phyloP scores from a whole-genome alignment of 2,888 invertebrate genomes.

The Cordylochernes scorpioides region DNA sequence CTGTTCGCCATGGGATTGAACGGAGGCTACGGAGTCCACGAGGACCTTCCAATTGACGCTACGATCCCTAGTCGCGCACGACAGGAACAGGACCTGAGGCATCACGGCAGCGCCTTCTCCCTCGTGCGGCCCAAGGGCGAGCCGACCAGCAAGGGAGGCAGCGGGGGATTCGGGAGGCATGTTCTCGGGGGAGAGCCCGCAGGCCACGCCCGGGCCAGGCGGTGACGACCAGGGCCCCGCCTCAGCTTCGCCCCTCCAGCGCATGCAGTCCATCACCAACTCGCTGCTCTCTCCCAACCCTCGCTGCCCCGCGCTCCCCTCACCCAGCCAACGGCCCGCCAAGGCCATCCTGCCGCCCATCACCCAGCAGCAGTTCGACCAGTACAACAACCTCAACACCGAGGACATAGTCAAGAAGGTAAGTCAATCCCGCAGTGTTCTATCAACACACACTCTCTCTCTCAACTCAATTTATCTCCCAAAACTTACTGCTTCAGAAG shows the following conservation, averaged over 20 bases:
- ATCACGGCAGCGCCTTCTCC: conserved; percentile 37
- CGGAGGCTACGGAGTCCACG: conserved; percentile 1
- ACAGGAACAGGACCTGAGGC: conserved; percentile 15
- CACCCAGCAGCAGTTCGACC: conserved; percentile 93
- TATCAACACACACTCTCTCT: no score
- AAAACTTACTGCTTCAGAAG: neutral
- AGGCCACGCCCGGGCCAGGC: conserved; percentile 78
- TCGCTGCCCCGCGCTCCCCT: conserved; percentile 58
- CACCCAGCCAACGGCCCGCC: conserved; percentile 56
- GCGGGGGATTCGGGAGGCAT: conserved; percentile 2
- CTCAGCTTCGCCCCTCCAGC: conserved; percentile 60
- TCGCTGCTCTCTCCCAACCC: conserved; percentile 50
- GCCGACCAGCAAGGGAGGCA: conserved; percentile 21
- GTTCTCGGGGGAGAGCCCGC: conserved; percentile 36
- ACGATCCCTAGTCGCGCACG: conserved; percentile 6
- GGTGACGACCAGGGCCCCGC: conserved; percentile 53
- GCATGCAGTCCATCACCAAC: conserved; percentile 94
- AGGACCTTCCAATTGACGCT: conserved; percentile 5
- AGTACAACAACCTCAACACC: conserved; percentile 87
- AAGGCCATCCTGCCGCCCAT: conserved; percentile 91
- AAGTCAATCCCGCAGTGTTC: no score
- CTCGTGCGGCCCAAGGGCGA: conserved; percentile 59
- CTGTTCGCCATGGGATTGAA: neutral
- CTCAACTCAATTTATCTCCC: neutral
- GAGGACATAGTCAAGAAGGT: conserved; percentile 86